Base-by-base conservation (phyloP, 2,113 vertebrate species). In the Sinocyclocheilus anophthalmus region DNA sequence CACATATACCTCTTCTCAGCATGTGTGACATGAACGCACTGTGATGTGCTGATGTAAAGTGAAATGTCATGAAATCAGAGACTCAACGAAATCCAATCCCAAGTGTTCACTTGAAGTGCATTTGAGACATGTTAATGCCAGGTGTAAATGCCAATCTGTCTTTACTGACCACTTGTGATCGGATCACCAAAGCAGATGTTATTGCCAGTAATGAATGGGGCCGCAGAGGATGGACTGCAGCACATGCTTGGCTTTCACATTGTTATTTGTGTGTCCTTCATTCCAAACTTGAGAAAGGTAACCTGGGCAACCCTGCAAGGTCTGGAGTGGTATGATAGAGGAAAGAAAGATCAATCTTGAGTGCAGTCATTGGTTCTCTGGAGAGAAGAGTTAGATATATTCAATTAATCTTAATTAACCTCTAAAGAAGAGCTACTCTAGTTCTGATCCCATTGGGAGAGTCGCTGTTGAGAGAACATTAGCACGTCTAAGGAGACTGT, bases 401-500 rank as follows among this genome's bases (percentile, higher is more conserved):
- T 61, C n/a, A 85, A 85, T 85, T 57, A 72, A 73, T 80, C 84
- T 73, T 48, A 80, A 85, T 80, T 48, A 80, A 65, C 63, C 65
- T 80, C 3, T 57, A 10, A 53, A 78, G 48, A 79, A 50, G 39
- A 86, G 20, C 48, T 30, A 26, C 79, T 87, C 22, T 26, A 12
- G 30, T n/a, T 24, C 69, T 26, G 0, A 7, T 4, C 57, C 14
- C 22, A 14, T 10, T 2, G 4, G 30, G 37, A 55, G 24, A 63
- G 3, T 70, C 7, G 14, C 30, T 12, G 9, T 72, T 22, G 18
- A 72, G 69, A 42, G 37, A 72, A 12, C 18, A 11, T 72, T 33
- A 4, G 67, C 8, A 33, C 33, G 16, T 4, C 16, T 20, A 70
- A 70, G 67, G 0, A 70, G 65, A 18, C 65, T 33, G 67, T 9